A percentile compares a stretch with the other conserved stretches of the same genome.
Conservation (phyloP, 2,113 vertebrate species). For the Bambusicola thoracicus region DNA sequence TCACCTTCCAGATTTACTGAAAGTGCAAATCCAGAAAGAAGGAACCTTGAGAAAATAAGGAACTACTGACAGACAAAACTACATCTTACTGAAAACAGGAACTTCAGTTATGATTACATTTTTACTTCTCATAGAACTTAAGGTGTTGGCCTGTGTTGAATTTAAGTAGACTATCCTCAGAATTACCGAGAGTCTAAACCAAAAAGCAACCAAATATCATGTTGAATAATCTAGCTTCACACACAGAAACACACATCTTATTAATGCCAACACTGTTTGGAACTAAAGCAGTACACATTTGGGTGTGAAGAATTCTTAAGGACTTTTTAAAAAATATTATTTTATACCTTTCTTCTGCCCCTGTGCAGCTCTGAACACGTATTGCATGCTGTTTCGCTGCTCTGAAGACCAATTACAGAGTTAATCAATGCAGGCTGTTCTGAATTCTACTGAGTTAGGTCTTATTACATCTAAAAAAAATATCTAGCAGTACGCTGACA, state of each 20-base stretch:
- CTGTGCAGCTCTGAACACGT: not conserved
- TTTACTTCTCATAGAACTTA: not conserved
- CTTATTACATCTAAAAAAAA: not conserved
- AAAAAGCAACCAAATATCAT: rapidly evolving
- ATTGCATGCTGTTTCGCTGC: not conserved
- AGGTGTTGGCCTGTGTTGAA: not conserved
- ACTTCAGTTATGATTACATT: not conserved
- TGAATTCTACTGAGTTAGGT: not conserved
- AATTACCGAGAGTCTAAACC: not conserved
- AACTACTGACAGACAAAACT: not conserved
- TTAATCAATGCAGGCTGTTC: rapidly evolving
- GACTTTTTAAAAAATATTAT: not conserved
- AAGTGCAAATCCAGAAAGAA: slow-evolving; percentile 8
- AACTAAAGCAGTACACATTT: not conserved
- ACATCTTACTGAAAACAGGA: not conserved
- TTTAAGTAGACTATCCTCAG: not conserved
- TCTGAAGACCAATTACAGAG: not conserved
- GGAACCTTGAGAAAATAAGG: not conserved
- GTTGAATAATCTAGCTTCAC: not conserved
- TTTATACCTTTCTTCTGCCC: not conserved
- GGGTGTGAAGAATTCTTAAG: not conserved
- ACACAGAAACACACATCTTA: not conserved
- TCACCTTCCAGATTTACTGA: not conserved
- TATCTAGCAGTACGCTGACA: not conserved
- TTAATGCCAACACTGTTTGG: not conserved